Base-by-base conservation (phyloP, 2,113 vertebrate species). In the Pionites leucogaster region DNA sequence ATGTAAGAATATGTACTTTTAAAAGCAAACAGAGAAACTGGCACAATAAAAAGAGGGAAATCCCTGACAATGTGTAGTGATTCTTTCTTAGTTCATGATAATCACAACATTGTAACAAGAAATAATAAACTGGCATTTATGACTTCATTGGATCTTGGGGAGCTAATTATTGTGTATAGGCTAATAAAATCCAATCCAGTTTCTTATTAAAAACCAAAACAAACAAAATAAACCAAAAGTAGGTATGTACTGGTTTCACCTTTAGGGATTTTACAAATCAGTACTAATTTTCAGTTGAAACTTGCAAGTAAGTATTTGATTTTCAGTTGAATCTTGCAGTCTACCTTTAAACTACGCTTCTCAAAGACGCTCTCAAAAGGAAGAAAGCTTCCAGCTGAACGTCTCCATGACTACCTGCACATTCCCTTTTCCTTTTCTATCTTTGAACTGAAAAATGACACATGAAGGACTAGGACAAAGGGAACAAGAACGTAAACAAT, bases 391-490 rank as follows among this genome's bases (percentile, higher is more conserved):
- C 46, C 60, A 94, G 64, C 47, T 92, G 35, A 83, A 33, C 68
- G 37, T 90, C 53, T 83, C 64, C 64, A 47, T 88, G 55, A 81
- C 55, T 81, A 78, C 88, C 88, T 8, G 6, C 42, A 89, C 39
- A 95, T 88, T 94, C 41, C 35, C 23, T 39, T 90, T 81, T 52
- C 39, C 60, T 90, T 86, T 70, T 50, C 41, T 83, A 19, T 83
- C 55, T 53, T 64, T 94, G 64, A 95, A 92, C 60, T 83, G 55
- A 88, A 92, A 92, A 93, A 86, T 93, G 63, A 86, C 59, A 80
- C 35, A 86, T 29, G 33, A 92, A 91, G 63, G 49, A 80, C 28
- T 70, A 39, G 17, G 59, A 90, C 60, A 79, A 74, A 76, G 86
- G 78, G 57, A 91, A 63, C 46, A 93, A 68, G 33, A 83, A 93